Percentiles rank a stretch among this genome's conserved stretches.
Conservation (phyloP, 2,797 vertebrate species). For the Tragelaphus oryx region DNA sequence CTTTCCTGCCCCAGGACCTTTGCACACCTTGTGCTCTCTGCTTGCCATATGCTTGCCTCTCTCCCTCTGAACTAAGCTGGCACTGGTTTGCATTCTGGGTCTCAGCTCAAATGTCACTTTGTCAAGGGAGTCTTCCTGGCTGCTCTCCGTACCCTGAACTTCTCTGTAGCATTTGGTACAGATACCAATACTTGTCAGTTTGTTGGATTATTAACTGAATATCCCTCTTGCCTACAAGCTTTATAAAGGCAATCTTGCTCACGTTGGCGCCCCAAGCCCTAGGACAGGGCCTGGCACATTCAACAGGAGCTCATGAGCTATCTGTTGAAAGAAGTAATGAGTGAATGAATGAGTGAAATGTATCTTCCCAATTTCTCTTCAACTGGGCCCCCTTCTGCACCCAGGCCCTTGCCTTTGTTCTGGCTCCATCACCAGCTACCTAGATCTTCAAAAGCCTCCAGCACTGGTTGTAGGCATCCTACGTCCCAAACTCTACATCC, state of each 20-base stretch:
- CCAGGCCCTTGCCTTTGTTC: background rate
- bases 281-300: background rate
- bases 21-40: background rate
- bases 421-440: background rate
- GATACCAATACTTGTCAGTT: background rate
- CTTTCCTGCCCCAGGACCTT: background rate
- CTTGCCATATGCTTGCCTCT: background rate
- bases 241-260: background rate
- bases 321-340: background rate
- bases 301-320: background rate
- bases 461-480: rapidly evolving
- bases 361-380: background rate
- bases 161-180: background rate
- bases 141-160: background rate
- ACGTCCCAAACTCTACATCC: background rate
- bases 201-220: no score
- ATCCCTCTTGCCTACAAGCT: background rate
- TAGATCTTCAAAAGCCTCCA: background rate
- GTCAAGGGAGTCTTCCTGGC: background rate
- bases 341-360: background rate
- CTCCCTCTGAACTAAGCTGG: background rate
- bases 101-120: background rate
- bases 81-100: background rate
- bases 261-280: background rate
- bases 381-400: background rate